These are phyloP conservation scores for Geococcyx californianus DNA, from an alignment of 2,113 vertebrate species.

Conservation along the genomic window DNA sequence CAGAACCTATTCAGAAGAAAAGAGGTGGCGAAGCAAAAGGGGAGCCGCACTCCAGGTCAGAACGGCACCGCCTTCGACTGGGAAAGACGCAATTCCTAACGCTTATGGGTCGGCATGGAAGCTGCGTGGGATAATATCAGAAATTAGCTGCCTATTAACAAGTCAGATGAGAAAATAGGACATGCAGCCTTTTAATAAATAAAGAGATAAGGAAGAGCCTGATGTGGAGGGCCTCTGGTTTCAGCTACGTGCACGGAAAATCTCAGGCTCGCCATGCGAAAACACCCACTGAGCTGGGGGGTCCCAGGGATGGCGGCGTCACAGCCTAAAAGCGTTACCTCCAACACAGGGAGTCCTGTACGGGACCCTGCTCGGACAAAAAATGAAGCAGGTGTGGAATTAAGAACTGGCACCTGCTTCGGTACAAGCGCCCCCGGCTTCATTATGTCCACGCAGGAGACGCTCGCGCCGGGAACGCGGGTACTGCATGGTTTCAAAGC, in stretches of 20 bases:
- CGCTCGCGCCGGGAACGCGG: not conserved
- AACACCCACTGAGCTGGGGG: not conserved
- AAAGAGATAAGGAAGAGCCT: not conserved
- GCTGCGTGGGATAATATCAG: not conserved
- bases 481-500: not conserved
- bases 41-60: not conserved
- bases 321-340: not conserved
- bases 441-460: not conserved
- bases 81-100: not conserved
- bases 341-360: not conserved
- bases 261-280: not conserved
- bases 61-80: not conserved
- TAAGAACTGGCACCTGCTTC: not conserved
- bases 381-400: not conserved
- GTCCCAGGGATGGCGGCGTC: not conserved
- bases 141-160: not conserved
- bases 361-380: not conserved
- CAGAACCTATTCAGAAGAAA: not conserved
- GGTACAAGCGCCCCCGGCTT: not conserved
- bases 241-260: not conserved
- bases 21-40: not conserved
- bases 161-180: constrained; percentile 7
- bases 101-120: not conserved
- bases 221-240: not conserved
- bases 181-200: not conserved